These are phyloP conservation scores for Colinus virginianus DNA, from an alignment of 2,113 vertebrate genomes.

Conservation along the genomic window DNA sequence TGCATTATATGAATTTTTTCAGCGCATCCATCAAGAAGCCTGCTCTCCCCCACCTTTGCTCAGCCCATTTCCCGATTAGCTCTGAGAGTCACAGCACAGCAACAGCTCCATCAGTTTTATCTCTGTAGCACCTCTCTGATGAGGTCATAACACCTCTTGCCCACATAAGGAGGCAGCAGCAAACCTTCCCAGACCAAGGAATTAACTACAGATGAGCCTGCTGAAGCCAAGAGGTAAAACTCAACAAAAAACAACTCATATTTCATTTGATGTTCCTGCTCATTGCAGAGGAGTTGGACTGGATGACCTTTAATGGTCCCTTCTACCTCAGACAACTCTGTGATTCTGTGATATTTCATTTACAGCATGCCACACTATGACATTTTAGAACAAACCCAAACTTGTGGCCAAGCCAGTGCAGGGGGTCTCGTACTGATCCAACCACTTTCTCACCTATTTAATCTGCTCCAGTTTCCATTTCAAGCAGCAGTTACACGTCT, in stretches of 20 bases:
- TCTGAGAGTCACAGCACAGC: background rate
- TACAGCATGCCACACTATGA: background rate
- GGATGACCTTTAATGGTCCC: too few species aligned
- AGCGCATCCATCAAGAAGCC: background rate
- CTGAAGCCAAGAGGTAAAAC: background rate
- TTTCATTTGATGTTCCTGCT: background rate
- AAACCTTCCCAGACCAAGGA: background rate
- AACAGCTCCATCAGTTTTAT: background rate
- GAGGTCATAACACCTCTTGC: background rate
- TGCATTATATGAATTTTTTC: background rate
- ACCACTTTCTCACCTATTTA: background rate
- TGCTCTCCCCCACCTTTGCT: background rate
- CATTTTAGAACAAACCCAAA: background rate
- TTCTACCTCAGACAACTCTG: too few species aligned
- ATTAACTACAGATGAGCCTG: conserved; percentile 1
- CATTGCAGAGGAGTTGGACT: too few species aligned
- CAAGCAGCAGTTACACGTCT: background rate
- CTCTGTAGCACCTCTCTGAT: background rate
- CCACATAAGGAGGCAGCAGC: background rate
- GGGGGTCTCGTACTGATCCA: background rate
- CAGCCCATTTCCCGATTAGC: background rate
- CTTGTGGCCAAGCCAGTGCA: background rate
- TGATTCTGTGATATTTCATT: background rate
- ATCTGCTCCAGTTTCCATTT: background rate
- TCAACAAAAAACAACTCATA: background rate